These are phyloP conservation scores for Scaptomyza cyrtandrae DNA, from an alignment of 2,888 invertebrate species.

Conservation along the genomic window DNA sequence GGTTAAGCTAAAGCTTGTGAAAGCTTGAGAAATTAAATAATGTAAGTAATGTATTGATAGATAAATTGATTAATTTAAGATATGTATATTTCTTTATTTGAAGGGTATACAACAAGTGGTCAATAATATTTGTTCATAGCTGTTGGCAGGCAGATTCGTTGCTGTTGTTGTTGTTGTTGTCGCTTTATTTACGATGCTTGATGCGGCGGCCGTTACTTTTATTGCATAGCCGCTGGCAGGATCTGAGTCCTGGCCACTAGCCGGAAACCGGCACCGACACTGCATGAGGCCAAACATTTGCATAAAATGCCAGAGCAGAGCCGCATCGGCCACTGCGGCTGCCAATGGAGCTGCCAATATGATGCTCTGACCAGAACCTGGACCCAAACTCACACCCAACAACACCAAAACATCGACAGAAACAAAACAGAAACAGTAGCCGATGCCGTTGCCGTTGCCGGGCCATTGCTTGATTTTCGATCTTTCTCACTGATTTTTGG, in stretches of 20 bases:
- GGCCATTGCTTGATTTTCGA: constrained; percentile 64
- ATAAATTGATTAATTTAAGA: no score
- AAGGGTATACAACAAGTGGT: constrained; percentile 21
- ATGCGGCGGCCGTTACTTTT: constrained; percentile 61
- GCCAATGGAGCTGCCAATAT: constrained; percentile 33
- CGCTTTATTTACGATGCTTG: constrained; percentile 51
- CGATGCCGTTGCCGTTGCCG: neutral
- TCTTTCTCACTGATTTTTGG: constrained; percentile 77
- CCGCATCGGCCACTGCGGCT: constrained; percentile 21
- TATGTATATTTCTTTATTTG: no score
- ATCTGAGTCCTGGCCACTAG: constrained; percentile 46
- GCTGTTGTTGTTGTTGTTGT: constrained; percentile 34
- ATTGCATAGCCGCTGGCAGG: constrained; percentile 54
- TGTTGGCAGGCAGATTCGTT: constrained; percentile 5
- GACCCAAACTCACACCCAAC: neutral
- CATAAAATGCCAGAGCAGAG: constrained; percentile 68
- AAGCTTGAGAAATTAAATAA: no score
- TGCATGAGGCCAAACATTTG: constrained; percentile 78
- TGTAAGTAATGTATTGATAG: no score
- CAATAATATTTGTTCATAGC: neutral
- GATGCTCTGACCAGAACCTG: constrained; percentile 4
- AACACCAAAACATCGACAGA: neutral
- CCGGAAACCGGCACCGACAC: constrained; percentile 76
- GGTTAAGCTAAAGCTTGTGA: no score
- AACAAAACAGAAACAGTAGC: neutral